Base-by-base conservation (phyloP, 2,797 vertebrate species). In the Melanotaenia boesemani region DNA sequence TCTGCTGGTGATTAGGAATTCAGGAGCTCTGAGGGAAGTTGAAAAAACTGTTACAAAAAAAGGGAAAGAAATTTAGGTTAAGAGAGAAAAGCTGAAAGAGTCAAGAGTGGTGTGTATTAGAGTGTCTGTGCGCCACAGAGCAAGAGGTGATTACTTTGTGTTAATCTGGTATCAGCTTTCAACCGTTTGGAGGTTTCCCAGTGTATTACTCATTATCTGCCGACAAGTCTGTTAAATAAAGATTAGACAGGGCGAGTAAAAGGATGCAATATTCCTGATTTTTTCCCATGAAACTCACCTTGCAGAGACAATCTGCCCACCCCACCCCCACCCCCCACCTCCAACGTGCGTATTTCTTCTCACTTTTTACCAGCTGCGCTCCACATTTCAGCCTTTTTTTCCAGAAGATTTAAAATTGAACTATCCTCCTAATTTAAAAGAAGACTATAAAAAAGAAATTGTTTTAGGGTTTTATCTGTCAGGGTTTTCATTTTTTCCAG, bases 111-210 rank as follows among this genome's bases (percentile, higher is more conserved):
- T 63, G 70, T 44, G 76, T 81, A 66, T 75, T n/a, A 64, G 67
- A 41, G 76, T 65, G 67, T 64, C 50, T 75, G 55, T 24, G 73
- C 0, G n/a, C 30, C 72, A 18, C 28, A 61, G 83, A 72, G 78
- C 11, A 60, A 67, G 77, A 79, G 75, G 83, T 84, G 86, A 88
- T 90, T 90, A 81, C 71, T 85, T 78, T 76, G 78, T 82, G 86
- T 86, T 93, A 90, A 92, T 92, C 88, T 85, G 81, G 85, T 90
- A 90, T 92, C 88, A 89, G 82, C 88, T 91, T 89, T 84, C 84
- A 72, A 75, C 59, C 76, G 76, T 83, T 87, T 80, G 78, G 87
- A 89, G 71, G 78, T 80, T 52, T 91, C 80, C 73, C 86, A 86
- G 84, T 75, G 77, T 80, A 76, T 89, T 83, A 79, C 77, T 87